These are phyloP conservation scores for Carcharodon carcharias DNA, from an alignment of 2,797 vertebrate genomes.

Conservation along the genomic window DNA sequence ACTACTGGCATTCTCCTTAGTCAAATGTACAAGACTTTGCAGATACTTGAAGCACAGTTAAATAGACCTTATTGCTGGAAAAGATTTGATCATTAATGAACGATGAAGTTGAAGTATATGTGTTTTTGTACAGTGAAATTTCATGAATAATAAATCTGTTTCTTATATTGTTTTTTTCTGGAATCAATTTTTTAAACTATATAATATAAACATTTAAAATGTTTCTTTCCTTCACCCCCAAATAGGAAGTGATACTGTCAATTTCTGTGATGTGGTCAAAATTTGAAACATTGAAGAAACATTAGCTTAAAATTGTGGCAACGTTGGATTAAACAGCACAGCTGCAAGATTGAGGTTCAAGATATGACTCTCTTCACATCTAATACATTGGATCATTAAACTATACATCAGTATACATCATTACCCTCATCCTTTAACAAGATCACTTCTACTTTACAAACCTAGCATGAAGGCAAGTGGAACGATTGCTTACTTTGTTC, in stretches of 20 bases:
- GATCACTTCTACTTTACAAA: neutral
- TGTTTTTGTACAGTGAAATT: neutral
- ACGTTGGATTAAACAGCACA: neutral
- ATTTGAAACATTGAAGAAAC: neutral
- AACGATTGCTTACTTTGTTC: neutral
- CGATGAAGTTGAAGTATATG: neutral
- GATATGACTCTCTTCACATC: neutral
- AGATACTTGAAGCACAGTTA: neutral
- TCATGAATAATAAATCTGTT: neutral
- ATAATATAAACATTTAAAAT: neutral
- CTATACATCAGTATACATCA: neutral
- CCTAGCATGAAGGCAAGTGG: neutral
- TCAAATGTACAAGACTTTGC: neutral
- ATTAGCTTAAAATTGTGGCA: neutral
- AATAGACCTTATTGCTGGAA: neutral
- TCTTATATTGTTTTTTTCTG: neutral
- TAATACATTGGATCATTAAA: neutral
- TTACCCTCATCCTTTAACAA: neutral
- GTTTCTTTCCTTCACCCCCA: neutral
- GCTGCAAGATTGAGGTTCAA: neutral
- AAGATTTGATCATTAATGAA: neutral
- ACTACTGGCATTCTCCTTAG: neutral
- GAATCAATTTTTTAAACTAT: neutral
- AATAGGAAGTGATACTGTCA: neutral
- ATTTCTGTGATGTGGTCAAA: neutral